These are phyloP conservation scores for Peromyscus leucopus DNA, from an alignment of 2,113 vertebrate species.

Conservation along the genomic window DNA sequence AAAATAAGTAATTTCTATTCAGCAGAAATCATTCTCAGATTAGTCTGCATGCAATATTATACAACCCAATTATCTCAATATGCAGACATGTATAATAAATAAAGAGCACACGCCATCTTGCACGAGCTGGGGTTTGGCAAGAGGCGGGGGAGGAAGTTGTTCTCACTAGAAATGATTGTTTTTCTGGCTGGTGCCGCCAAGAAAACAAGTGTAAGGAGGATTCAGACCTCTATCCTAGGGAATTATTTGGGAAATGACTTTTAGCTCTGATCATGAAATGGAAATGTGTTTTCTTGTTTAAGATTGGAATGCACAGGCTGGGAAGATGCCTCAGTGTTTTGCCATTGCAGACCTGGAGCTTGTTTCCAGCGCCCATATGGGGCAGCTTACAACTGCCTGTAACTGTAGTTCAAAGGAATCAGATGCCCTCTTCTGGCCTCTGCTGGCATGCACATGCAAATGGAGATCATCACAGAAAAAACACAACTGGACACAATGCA, in stretches of 20 bases:
- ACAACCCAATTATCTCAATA: constrained; percentile 87
- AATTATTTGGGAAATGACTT: background rate
- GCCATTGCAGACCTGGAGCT: background rate
- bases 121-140: background rate
- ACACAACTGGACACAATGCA: background rate
- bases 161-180: constrained; percentile 1
- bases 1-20: constrained; percentile 88
- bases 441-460: background rate
- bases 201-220: background rate
- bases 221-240: background rate
- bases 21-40: constrained; percentile 86
- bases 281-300: background rate
- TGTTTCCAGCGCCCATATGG: background rate
- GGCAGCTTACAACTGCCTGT: background rate
- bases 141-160: background rate
- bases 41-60: constrained; percentile 83
- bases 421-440: background rate
- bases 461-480: background rate
- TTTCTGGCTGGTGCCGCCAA: background rate
- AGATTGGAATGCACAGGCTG: background rate
- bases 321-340: background rate
- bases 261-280: rapidly evolving
- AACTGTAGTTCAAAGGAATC: background rate
- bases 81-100: constrained; percentile 85
- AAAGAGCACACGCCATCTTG: constrained; percentile 73